Conservation (phyloP, 2,888 invertebrate genomes). For the Brachycybe producta region DNA sequence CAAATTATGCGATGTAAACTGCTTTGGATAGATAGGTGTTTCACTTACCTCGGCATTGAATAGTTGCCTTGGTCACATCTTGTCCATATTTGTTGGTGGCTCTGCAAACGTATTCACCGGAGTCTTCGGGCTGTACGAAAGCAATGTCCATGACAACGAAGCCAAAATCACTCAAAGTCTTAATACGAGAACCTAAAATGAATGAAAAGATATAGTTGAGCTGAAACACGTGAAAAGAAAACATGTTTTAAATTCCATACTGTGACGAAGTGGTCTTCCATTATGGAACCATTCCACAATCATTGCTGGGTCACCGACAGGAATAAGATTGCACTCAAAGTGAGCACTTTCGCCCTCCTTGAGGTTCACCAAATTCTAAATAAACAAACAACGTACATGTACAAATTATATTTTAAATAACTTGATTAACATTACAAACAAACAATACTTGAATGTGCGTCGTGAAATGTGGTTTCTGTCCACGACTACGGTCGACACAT, state of each 20-base stretch:
- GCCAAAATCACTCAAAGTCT: conserved; percentile 88
- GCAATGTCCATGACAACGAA: conserved; percentile 88
- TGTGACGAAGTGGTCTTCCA: conserved; percentile 69
- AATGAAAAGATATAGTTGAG: neutral
- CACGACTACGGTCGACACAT: conserved; percentile 65
- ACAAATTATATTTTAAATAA: neutral
- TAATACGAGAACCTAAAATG: conserved; percentile 54
- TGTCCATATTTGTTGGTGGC: conserved; percentile 81
- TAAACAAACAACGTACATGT: conserved; percentile 10
- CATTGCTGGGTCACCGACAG: conserved; percentile 85
- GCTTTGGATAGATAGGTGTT: no score
- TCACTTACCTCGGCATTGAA: conserved; percentile 45
- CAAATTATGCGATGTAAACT: no score
- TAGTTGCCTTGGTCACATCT: conserved; percentile 72
- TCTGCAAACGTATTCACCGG: conserved; percentile 83
- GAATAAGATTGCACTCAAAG: conserved; percentile 86
- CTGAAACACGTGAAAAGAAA: conserved; percentile 10
- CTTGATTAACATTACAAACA: neutral
- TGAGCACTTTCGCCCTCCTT: conserved; percentile 89
- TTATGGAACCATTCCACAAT: conserved; percentile 96
- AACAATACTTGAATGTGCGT: conserved; percentile 50
- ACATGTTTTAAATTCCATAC: conserved; percentile 20
- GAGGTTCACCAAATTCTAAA: conserved; percentile 61
- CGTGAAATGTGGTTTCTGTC: conserved; percentile 76
- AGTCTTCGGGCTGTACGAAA: conserved; percentile 83